Evolutionary conservation across 2,113 vertebrate genomes (phyloP), one percentile per base, ranked within the genome.

Genomic region (Pterocles orientalis): DNA sequence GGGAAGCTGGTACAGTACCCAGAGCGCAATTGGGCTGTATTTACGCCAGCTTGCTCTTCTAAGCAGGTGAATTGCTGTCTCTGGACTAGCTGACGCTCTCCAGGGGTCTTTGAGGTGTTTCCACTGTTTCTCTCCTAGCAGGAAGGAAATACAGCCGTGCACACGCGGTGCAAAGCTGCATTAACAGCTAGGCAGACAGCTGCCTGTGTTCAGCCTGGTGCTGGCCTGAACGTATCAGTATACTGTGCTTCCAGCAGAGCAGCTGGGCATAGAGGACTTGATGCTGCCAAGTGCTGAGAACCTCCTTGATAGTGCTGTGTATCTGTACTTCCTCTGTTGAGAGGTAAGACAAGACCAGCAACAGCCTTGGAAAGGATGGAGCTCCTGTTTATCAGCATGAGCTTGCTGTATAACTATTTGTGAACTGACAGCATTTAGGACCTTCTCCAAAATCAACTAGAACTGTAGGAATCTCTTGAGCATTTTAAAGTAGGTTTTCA

Each of bases 1-100:
- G 92, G 94, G 92, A 90, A 90, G 56, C 90, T 77, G 57, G 82
- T 92, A 88, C 69, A 57, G 92, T 94, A 95, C 95, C 85, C 88
- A 50, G 80, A 94, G 92, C 82, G 95, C 94, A 96, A 94, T 94
- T 96, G 94, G 93, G 85, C 76, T 90, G 56, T 92, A 50, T 58
- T 88, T 60, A 34, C 7, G 85, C 85, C 94, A 96, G 43, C 58
- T 76, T 94, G 92, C 45, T 92, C 48, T 90, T 88, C 69, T 82
- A 88, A 88, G 88, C 93, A 93, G 82, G 56, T 81, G 85, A 92
- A 53, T 86, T 95, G 25, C 64, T 69, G 53, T 94, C n/a, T 72
- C 65, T 89, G 73, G 53, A 29, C 62, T 86, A 68, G 54, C 61
- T 61, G 78, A 54, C 60, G 73, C 50, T 87, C 82, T 92, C 73